Evolutionary conservation across 2,113 vertebrate genomes (phyloP).

Genomic region (Ginglymostoma cirratum): DNA sequence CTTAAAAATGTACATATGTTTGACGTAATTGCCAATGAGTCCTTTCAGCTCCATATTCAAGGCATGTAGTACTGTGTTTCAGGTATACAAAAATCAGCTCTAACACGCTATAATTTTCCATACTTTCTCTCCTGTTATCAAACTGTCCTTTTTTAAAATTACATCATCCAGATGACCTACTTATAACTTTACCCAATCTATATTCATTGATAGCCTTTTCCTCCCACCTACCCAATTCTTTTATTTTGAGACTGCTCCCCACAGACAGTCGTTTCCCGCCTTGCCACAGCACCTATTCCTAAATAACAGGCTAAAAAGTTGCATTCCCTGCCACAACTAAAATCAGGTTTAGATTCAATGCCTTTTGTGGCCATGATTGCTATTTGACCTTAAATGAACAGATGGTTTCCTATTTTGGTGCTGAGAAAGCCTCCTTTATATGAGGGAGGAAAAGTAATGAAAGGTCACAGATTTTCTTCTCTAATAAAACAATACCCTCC

Average conservation of each 20-base stretch:
- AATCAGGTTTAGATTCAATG: neutral
- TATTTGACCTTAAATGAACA: neutral
- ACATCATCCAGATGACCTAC: neutral
- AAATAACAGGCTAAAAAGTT: neutral
- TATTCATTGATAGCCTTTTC: neutral
- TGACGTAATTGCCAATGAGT: neutral
- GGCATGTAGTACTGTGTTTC: neutral
- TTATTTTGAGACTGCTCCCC: neutral
- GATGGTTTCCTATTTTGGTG: neutral
- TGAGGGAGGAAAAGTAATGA: neutral
- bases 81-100: neutral
- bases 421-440: neutral
- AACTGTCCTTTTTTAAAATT: neutral
- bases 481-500: neutral
- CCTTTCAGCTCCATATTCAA: neutral
- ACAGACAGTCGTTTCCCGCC: neutral
- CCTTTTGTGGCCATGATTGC: neutral
- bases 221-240: neutral
- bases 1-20: neutral
- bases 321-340: neutral
- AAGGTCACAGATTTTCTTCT: neutral
- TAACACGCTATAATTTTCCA: neutral
- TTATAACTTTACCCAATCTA: neutral
- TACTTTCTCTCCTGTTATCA: neutral
- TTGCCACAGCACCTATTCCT: neutral